A percentile compares a stretch with the other conserved stretches of the same genome.
Conservation (phyloP, 1,140 invertebrate species). For the Arctopsyche grandis region DNA sequence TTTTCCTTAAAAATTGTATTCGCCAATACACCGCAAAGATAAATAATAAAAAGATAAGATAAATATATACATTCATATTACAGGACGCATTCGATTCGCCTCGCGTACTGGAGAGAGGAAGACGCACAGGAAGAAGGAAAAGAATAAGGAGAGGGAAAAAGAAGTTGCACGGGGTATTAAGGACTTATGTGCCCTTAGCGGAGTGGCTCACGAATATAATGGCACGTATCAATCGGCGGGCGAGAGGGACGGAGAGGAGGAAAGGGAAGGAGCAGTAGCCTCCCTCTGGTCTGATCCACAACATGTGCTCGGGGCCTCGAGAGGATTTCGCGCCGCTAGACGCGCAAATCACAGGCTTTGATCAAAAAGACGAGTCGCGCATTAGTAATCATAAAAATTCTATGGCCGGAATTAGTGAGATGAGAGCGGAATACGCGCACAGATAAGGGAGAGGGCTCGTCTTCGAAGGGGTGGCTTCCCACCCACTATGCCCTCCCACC, state of each 20-base stretch:
- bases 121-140: neutral
- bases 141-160: neutral
- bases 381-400: slow-evolving; percentile 47
- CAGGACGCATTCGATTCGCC: neutral
- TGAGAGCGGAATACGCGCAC: neutral
- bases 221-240: slow-evolving; percentile 9
- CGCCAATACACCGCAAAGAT: neutral
- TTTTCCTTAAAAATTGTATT: too few species aligned
- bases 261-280: too few species aligned
- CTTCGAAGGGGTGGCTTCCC: slow-evolving; percentile 15
- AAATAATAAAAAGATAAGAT: neutral
- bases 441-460: neutral
- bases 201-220: slow-evolving; percentile 16
- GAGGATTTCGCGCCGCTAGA: slow-evolving; percentile 3
- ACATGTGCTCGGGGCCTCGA: neutral
- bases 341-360: slow-evolving; percentile 36
- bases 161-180: neutral
- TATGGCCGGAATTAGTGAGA: slow-evolving; percentile 39
- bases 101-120: neutral
- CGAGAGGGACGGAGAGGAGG: neutral
- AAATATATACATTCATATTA: neutral
- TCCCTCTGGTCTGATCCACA: too few species aligned
- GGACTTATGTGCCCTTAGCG: slow-evolving; percentile 14
- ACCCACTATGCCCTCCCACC: too few species aligned
- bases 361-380: slow-evolving; percentile 44